Base-by-base conservation (phyloP, 2,888 invertebrate genomes). In the Leucoma salicis region DNA sequence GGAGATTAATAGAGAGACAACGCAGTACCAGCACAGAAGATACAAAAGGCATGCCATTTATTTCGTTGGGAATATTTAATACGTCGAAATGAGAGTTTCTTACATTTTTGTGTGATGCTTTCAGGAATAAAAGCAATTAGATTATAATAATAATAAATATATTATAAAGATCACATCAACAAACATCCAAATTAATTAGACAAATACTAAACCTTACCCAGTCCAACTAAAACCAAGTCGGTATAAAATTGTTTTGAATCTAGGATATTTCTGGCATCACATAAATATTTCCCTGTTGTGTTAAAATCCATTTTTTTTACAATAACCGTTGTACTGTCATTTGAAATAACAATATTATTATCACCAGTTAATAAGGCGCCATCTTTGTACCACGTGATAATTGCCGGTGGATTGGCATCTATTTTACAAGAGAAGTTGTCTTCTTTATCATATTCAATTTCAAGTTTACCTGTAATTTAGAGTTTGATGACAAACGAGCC, bases 401-500 rank as follows among this genome's bases (percentile, higher is more conserved):
- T 44, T n/a, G 62, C 66, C 3, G 69, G 59, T 24, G 80, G 80
- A 12, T 36, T 48, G 1, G 80, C 68, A 1, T 72, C 59, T 5
- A 73, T 45, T 33, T 60, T 57, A 27, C 79, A 73, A 12, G 43
- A 29, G 5, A 80, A 24, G 14, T 25, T 49, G 2, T 46, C 65
- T 13, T 54, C 42, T 11, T 55, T 48, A 2, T 44, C 47, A 42
- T 71, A 72, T 40, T 64, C 45, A 16, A 80, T 14, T n/a, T 32
- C 14, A 12, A 14, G 27, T n/a, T 2, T 21, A 10, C 15, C 44
- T 43, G 43, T 12, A 35, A 38, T 8, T 24, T 8, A 18, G 3
- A 18, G 3, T 18, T 18, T 18, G 4, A n/a, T n/a, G n/a, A n/a
- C n/a, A n/a, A n/a, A n/a, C n/a, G n/a, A n/a, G n/a, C n/a, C n/a